These are phyloP conservation scores for Amorpha juglandis DNA, from an alignment of 2,888 invertebrate genomes.

Conservation along the genomic window DNA sequence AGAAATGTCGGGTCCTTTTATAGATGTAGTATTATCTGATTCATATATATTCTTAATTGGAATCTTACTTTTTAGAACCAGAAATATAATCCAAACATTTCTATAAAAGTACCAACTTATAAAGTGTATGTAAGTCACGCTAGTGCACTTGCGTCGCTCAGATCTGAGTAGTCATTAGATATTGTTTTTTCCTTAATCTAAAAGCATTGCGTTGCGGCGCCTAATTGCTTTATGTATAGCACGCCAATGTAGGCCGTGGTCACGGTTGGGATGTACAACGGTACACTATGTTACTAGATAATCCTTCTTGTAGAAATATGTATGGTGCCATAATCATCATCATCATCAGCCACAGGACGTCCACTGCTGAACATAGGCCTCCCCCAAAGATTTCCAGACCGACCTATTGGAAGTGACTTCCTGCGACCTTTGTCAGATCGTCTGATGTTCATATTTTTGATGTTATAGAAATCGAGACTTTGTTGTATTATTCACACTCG, in stretches of 20 bases:
- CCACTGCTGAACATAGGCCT: too few relatives aligned
- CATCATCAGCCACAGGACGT: too few relatives aligned
- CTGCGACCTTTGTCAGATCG: too few relatives aligned
- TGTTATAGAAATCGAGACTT: too few relatives aligned
- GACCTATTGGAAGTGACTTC: too few relatives aligned
- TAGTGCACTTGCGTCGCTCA: neutral
- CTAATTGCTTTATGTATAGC: conserved; percentile 21
- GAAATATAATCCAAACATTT: neutral
- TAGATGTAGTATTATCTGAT: too few relatives aligned
- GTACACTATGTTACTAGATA: conserved; percentile 28
- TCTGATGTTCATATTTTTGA: too few relatives aligned
- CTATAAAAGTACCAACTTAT: neutral
- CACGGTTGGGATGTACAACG: conserved; percentile 37
- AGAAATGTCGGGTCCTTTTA: too few relatives aligned
- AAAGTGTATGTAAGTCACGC: neutral
- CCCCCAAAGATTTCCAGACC: too few relatives aligned
- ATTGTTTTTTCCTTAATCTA: conserved; percentile 17
- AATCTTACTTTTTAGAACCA: neutral
- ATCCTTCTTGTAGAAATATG: conserved; percentile 11
- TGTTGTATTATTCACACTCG: too few relatives aligned
- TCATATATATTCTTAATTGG: too few relatives aligned
- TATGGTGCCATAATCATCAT: neutral
- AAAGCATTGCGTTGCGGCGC: neutral
- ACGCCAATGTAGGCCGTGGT: conserved; percentile 28
- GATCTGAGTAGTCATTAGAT: conserved; percentile 17